Base-by-base conservation (phyloP, 2,888 invertebrate genomes). In the Pycnomerus fuliginosus region DNA sequence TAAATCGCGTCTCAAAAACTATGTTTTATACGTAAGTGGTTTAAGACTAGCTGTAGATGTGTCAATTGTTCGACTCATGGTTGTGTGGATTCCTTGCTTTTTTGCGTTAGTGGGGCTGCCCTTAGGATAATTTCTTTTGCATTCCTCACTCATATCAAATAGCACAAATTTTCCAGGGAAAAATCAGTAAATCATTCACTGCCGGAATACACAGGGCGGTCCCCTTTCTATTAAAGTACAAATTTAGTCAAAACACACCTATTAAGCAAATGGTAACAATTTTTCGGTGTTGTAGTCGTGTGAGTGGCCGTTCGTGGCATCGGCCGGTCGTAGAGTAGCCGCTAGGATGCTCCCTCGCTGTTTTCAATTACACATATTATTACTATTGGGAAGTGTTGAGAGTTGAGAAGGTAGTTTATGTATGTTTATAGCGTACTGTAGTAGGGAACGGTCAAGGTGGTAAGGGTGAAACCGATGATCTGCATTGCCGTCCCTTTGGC, bases 391-490 rank as follows among this genome's bases (percentile, higher is more conserved):
- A 70, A 68, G 70, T 71, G 69, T 69, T 69, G 64, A 66, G 64
- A 61, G 64, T 67, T 67, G 65, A 67, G 67, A 70, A 68, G 68
- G 70, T 69, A 71, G 70, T 71, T 71, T 69, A 72, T 67, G 71
- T 70, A 68, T 69, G 71, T 70, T 71, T 69, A 70, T 71, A 71
- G 70, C 56, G 71, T 72, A 71, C 71, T 71, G 70, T 71, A 71
- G 71, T 72, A 69, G 69, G 61, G 59, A 55, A 42, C 53, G 62
- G 59, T 39, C 52, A 61, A 61, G 61, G 58, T 54, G 61, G 64
- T 62, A 59, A 55, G 62, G 61, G 56, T 54, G 45, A 39, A 54
- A 48, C 58, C 60, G 57, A 43, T 55, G 55, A 48, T 66, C 69
- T 70, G 68, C 69, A 70, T 68, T 68, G 65, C 65, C 63, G 59